Conservation (phyloP, 2,888 invertebrate genomes). For the Hipparchia semele region DNA sequence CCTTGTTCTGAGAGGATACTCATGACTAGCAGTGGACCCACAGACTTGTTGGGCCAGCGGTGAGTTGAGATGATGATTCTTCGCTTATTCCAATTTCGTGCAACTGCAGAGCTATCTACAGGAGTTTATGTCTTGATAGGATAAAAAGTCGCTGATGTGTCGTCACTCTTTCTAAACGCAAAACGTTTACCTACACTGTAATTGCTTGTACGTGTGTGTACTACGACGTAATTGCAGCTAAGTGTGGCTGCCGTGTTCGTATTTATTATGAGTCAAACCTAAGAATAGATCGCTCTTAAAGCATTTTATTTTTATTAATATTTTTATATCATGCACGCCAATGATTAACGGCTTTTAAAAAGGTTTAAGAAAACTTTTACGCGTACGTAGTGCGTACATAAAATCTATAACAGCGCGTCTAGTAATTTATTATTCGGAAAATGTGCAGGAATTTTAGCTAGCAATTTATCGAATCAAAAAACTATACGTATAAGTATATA, state of each 20-base stretch:
- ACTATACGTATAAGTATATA: too few species aligned
- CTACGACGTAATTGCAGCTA: slow-evolving; percentile 48
- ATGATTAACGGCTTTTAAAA: slow-evolving; percentile 12
- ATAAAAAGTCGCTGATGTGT: background rate
- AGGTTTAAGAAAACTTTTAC: background rate
- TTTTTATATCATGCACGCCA: slow-evolving; percentile 4
- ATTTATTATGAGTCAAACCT: slow-evolving; percentile 54
- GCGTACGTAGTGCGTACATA: background rate
- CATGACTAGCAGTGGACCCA: too few species aligned
- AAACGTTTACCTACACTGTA: background rate
- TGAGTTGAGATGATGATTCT: too few species aligned
- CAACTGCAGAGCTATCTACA: too few species aligned
- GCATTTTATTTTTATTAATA: slow-evolving; percentile 9
- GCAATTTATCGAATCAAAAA: too few species aligned
- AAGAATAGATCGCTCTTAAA: slow-evolving; percentile 45
- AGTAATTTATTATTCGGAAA: background rate
- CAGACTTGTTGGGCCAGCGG: too few species aligned
- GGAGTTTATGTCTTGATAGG: background rate
- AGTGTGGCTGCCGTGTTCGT: slow-evolving; percentile 46
- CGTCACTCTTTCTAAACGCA: background rate
- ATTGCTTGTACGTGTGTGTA: slow-evolving; percentile 20
- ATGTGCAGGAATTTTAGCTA: background rate
- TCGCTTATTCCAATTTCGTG: too few species aligned
- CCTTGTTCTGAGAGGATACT: too few species aligned
- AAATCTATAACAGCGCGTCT: background rate